A percentile compares a stretch with the other conserved stretches of the same genome.
phyloP scores from a whole-genome alignment of 2,797 vertebrate species.

The Sebastes itinus region DNA sequence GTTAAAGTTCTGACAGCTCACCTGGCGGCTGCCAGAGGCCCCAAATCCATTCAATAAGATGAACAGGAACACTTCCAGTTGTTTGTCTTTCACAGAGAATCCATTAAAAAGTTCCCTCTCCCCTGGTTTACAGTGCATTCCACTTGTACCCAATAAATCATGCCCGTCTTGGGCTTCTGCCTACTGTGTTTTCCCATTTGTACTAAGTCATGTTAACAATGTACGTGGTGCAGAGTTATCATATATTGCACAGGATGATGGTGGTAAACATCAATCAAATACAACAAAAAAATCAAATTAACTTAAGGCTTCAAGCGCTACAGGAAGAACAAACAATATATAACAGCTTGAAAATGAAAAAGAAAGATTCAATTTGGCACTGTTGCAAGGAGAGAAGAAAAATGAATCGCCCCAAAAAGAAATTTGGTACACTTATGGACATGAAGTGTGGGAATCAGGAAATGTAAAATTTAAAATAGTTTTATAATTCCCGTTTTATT shows the following conservation, averaged over 20 bases:
- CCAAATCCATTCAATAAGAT: slow-evolving; percentile 71
- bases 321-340: background rate
- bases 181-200: slow-evolving; percentile 56
- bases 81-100: slow-evolving; percentile 79
- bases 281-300: slow-evolving; percentile 11
- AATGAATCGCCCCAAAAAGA: too few species aligned
- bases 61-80: slow-evolving; percentile 73
- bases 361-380: background rate
- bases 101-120: slow-evolving; percentile 80
- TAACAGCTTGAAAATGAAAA: background rate
- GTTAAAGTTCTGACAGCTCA: slow-evolving; percentile 78
- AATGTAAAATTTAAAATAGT: background rate
- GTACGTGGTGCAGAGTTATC: slow-evolving; percentile 33
- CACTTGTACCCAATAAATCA: slow-evolving; percentile 78
- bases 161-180: slow-evolving; percentile 41
- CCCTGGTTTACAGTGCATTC: slow-evolving; percentile 74
- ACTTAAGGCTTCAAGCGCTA: background rate
- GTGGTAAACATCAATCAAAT: slow-evolving; percentile 37
- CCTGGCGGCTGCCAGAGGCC: slow-evolving; percentile 61
- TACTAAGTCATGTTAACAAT: slow-evolving; percentile 38
- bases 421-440: background rate
- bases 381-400: too few species aligned
- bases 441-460: background rate
- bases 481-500: background rate
- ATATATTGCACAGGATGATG: slow-evolving; percentile 8